Conservation (phyloP, 2,888 invertebrate genomes). For the Omphaloscelis lunosa region DNA sequence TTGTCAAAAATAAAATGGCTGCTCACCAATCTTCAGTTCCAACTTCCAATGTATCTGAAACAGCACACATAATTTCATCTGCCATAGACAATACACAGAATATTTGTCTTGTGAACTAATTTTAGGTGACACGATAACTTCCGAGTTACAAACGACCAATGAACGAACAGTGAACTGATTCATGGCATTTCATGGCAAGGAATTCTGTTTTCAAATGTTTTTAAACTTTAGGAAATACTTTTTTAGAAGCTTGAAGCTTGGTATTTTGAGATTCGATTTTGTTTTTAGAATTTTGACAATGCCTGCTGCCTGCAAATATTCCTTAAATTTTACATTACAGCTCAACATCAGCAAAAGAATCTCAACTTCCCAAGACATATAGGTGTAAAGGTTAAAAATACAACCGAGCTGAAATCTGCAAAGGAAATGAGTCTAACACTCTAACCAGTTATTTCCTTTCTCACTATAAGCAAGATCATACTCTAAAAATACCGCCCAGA, state of each 20-base stretch:
- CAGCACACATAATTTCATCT: constrained; percentile 26
- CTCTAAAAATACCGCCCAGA: constrained; percentile 55
- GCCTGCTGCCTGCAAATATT: background rate
- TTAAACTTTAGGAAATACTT: background rate
- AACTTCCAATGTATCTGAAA: constrained; percentile 30
- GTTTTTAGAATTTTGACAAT: background rate
- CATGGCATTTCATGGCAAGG: background rate
- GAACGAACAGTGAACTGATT: constrained; percentile 30
- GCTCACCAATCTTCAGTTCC: constrained; percentile 12
- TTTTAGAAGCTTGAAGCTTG: background rate
- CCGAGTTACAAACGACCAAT: constrained; percentile 14
- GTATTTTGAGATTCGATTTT: background rate
- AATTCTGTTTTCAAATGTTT: constrained; percentile 20
- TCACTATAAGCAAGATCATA: constrained; percentile 41
- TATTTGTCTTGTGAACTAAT: constrained; percentile 51
- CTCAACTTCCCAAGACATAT: background rate
- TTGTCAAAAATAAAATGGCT: constrained; percentile 4
- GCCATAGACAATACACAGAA: constrained; percentile 38
- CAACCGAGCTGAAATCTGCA: constrained; percentile 31
- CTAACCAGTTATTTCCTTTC: constrained; percentile 61
- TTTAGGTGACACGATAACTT: constrained; percentile 57
- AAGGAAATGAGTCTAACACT: constrained; percentile 52
- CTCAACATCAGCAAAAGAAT: constrained; percentile 15
- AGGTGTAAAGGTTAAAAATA: constrained; percentile 28
- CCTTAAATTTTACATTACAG: background rate